Evolutionary conservation across 2,113 vertebrate species (phyloP), one percentile per base, ranked within the genome.

Genomic region (Probosciger aterrimus): DNA sequence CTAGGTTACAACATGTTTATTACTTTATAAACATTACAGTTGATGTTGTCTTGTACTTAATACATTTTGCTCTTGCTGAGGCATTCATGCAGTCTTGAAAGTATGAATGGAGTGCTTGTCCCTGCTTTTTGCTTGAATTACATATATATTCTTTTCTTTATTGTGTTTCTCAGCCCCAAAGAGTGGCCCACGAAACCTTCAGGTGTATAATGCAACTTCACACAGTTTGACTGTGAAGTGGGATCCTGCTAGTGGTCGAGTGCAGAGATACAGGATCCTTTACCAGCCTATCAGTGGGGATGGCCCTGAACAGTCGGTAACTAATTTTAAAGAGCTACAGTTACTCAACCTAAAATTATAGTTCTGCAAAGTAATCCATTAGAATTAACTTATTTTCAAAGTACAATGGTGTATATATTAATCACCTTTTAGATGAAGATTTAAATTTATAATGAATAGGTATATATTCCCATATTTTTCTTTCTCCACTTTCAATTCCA

Each of bases 161-260:
- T 82, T 68, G 78, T 7, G 3, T 77, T 93, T 86, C 91, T 77
- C 96, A 99, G 99, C 98, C 82, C 97, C 97, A 44, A 98, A 96
- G 33, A 98, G 98, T 85, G 98, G 99, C 14, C 99, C 99, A 37
- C 97, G 98, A 44, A 99, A 99, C 95, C 96, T 99, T 84, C 98
- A 98, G 84, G 98, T 99, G 19, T 98, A 99, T 92, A 99, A 99
- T 37, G 99, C 99, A 85, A 99, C 99, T 68, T 98, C 98, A 35
- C 98, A 98, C 92, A 97, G 98, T 50, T 95, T 99, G 95, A 98
- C 99, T 2, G 98, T 98, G 31, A 99, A 98, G 96, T 99, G 99
- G 99, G 99, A 99, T 67, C 97, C 98, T 8, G 99, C 99, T 55
- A 98, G 98, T 11, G 99, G 99, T 9, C 97, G 98, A 18, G 99